A percentile compares a stretch with the other conserved stretches of the same genome.
Conservation (phyloP, 2,113 vertebrate genomes). For the Tenrec ecaudatus region DNA sequence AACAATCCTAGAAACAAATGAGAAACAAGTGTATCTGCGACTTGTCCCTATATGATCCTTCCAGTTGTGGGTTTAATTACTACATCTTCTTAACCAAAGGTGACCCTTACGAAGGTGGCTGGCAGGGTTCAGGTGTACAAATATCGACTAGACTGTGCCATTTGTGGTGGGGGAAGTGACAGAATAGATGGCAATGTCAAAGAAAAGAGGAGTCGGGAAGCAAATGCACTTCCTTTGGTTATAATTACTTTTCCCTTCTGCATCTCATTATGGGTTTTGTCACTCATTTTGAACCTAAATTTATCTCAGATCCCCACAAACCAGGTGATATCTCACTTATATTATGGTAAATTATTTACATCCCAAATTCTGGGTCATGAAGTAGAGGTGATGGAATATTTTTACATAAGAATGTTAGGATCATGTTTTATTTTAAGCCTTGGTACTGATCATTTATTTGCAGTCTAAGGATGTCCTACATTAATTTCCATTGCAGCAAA, state of each 20-base stretch:
- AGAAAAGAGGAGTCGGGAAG: neutral
- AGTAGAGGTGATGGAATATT: slow-evolving; percentile 76
- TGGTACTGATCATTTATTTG: slow-evolving; percentile 71
- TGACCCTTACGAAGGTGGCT: neutral
- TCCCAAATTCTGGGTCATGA: slow-evolving; percentile 79
- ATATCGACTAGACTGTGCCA: neutral
- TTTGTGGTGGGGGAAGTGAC: neutral
- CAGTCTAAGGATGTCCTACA: slow-evolving; percentile 60
- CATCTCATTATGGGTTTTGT: slow-evolving; percentile 12
- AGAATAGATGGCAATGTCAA: neutral
- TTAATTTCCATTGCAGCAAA: slow-evolving; percentile 46
- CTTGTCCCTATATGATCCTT: neutral
- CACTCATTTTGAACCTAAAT: slow-evolving; percentile 69
- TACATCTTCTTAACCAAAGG: neutral
- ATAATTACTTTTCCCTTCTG: slow-evolving; percentile 16
- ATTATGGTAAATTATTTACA: slow-evolving; percentile 81
- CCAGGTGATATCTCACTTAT: slow-evolving; percentile 80
- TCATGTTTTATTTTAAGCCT: slow-evolving; percentile 79
- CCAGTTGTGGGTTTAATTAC: too few relatives aligned
- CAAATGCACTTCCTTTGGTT: neutral
- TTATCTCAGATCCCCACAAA: slow-evolving; percentile 65
- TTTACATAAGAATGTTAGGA: slow-evolving; percentile 75
- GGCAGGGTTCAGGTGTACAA: neutral
- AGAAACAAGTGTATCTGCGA: neutral
- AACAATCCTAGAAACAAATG: neutral